These are phyloP conservation scores for Aplysina aerophoba DNA, from an alignment of 37 sponge, comb jelly and placozoan genomes.

Conservation along the genomic window DNA sequence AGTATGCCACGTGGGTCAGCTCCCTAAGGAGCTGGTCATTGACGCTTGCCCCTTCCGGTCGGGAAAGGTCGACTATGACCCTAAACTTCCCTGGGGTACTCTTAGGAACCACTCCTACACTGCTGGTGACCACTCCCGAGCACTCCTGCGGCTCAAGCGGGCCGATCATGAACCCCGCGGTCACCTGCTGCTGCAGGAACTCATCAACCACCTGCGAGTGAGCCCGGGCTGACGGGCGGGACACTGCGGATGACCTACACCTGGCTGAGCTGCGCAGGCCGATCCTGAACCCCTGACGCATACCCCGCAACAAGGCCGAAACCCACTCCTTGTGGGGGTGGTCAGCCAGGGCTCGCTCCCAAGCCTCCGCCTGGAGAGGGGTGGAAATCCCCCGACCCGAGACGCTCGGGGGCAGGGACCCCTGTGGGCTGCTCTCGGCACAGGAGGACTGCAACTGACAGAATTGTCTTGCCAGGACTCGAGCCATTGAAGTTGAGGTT, in stretches of 20 bases:
- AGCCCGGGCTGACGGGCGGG: constrained; percentile 23
- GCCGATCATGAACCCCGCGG: constrained; percentile 38
- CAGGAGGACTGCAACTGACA: constrained; percentile 9
- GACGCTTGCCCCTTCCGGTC: not conserved
- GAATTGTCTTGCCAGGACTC: constrained; percentile 6
- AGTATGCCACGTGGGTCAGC: constrained; percentile 24
- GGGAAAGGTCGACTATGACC: constrained; percentile 20
- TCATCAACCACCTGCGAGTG: constrained; percentile 29
- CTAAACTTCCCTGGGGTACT: constrained; percentile 9
- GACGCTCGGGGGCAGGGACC: not conserved
- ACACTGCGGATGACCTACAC: not conserved
- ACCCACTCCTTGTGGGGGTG: constrained; percentile 19
- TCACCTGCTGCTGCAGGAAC: constrained; percentile 7
- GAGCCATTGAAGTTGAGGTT: too few relatives aligned
- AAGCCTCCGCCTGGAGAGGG: not conserved
- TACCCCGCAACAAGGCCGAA: not conserved
- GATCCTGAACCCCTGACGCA: constrained; percentile 15
- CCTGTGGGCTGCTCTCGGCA: too few relatives aligned
- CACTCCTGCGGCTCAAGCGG: constrained; percentile 4
- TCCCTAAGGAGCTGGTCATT: constrained; percentile 17
- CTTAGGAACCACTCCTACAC: constrained; percentile 40
- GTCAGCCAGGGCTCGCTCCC: not conserved
- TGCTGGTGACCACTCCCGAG: constrained; percentile 1
- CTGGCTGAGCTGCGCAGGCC: not conserved
- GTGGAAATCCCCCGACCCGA: not conserved